Evolutionary conservation across 2,113 vertebrate species (phyloP), one percentile per base, ranked within the genome.

Genomic region (Megaceryle maxima): DNA sequence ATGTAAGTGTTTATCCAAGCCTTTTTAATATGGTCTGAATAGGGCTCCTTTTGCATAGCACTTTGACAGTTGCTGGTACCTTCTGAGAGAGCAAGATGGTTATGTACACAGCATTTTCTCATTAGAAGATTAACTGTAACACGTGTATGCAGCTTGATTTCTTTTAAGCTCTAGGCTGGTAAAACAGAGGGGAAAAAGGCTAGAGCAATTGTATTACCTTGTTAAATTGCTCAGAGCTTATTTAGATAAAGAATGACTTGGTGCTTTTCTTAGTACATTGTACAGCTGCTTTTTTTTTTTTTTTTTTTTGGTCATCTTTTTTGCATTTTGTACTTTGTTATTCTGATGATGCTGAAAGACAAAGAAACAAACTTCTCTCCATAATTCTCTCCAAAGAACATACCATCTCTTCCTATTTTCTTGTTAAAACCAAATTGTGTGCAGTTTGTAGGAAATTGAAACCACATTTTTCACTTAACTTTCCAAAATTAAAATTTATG

Each of bases 401-500:
- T 94, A 95, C 94, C 91, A 96, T 95, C 97, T 98, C 95, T 95
- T 97, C 97, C 95, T 98, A 68, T 98, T 98, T 97, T 98, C 97
- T 97, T 97, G 97, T 98, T 98, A 97, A 97, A 98, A 98, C 95
- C 95, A 97, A 98, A 98, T 98, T 97, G 97, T 97, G 97, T 97
- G 94, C 97, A 98, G 97, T 98, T 98, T 98, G 97, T 98, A 97
- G 97, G 97, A 98, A 98, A 98, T 97, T 96, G 97, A 98, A 98
- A 98, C 98, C 98, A 98, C 98, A 97, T 98, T 98, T 98, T 98
- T 98, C 97, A 98, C 98, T 98, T 98, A 98, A 98, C 95, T 98
- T 98, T 98, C 97, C 97, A 98, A 98, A 98, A 98, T 98, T 97
- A 98, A 98, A 98, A 98, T 98, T 98, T 98, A 98, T 98, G 98